phyloP scores from a whole-genome alignment of 2,797 vertebrate genomes.

The Ambastaia sidthimunki region DNA sequence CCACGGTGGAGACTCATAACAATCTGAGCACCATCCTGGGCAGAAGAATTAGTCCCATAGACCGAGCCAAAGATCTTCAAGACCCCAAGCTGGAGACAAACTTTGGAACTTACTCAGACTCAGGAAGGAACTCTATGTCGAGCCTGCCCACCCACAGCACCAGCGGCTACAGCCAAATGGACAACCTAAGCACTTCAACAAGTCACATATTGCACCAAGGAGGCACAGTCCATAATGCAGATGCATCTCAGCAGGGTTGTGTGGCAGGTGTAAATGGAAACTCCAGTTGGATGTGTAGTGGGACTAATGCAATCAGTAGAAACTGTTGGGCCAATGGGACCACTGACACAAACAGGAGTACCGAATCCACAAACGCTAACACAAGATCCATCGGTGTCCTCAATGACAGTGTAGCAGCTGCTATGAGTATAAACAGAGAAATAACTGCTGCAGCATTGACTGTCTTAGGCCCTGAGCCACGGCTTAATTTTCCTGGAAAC shows the following conservation, averaged over 20 bases:
- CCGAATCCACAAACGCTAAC: constrained; percentile 61
- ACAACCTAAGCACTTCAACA: constrained; percentile 82
- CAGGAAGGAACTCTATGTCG: constrained; percentile 95
- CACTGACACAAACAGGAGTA: constrained; percentile 51
- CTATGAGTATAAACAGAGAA: constrained; percentile 40
- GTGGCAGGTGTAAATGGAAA: constrained; percentile 34
- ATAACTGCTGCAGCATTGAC: constrained; percentile 14
- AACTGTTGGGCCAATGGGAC: constrained; percentile 66
- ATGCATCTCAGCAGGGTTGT: constrained; percentile 73
- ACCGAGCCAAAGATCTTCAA: constrained; percentile 78
- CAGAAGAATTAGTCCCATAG: constrained; percentile 68
- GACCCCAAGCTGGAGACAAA: constrained; percentile 81
- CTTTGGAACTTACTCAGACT: constrained; percentile 90
- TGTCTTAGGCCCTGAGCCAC: not conserved
- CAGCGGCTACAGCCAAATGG: constrained; percentile 84
- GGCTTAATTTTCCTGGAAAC: constrained; percentile 23
- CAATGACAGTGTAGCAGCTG: constrained; percentile 39
- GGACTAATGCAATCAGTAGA: constrained; percentile 59
- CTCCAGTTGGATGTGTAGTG: constrained; percentile 46
- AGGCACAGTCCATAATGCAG: constrained; percentile 82
- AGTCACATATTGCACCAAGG: constrained; percentile 80
- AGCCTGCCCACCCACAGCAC: constrained; percentile 95
- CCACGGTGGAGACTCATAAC: constrained; percentile 78
- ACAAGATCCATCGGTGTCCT: constrained; percentile 62
- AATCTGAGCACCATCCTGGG: constrained; percentile 69